Evolutionary conservation across 1,140 invertebrate species (phyloP).

Genomic region (Drosophila auraria): DNA sequence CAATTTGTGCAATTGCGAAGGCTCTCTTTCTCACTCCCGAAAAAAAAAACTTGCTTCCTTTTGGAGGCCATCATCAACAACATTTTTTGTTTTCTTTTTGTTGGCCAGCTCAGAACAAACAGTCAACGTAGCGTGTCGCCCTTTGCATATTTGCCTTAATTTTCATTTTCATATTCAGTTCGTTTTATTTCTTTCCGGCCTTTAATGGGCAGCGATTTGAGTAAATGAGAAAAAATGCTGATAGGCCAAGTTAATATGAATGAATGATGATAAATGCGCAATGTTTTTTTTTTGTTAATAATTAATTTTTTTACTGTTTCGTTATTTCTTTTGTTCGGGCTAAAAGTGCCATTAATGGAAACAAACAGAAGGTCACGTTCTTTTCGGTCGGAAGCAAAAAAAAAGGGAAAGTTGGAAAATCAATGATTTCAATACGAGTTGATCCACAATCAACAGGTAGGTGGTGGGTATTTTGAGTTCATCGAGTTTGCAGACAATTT

Average conservation of each 20-base stretch:
- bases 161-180: conserved; percentile 52
- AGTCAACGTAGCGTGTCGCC: conserved; percentile 49
- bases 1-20: conserved; percentile 50
- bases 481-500: background rate
- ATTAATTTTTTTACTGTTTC: conserved; percentile 45
- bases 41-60: conserved; percentile 27
- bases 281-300: conserved; percentile 28
- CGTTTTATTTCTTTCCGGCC: conserved; percentile 43
- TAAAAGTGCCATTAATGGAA: conserved; percentile 31
- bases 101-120: conserved; percentile 36
- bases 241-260: conserved; percentile 48
- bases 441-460: conserved; percentile 23
- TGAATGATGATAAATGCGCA: conserved; percentile 52
- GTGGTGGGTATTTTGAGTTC: background rate
- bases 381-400: background rate
- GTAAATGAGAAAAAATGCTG: conserved; percentile 49
- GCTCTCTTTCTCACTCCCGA: background rate
- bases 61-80: conserved; percentile 33
- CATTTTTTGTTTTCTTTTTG: conserved; percentile 3
- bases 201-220: conserved; percentile 42
- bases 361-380: conserved; percentile 12
- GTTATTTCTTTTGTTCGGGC: conserved; percentile 21
- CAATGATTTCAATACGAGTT: background rate
- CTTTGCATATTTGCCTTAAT: conserved; percentile 51
- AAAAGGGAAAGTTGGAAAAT: background rate